phyloP scores from a whole-genome alignment of 2,888 invertebrate genomes.

The Cenopis cana region DNA sequence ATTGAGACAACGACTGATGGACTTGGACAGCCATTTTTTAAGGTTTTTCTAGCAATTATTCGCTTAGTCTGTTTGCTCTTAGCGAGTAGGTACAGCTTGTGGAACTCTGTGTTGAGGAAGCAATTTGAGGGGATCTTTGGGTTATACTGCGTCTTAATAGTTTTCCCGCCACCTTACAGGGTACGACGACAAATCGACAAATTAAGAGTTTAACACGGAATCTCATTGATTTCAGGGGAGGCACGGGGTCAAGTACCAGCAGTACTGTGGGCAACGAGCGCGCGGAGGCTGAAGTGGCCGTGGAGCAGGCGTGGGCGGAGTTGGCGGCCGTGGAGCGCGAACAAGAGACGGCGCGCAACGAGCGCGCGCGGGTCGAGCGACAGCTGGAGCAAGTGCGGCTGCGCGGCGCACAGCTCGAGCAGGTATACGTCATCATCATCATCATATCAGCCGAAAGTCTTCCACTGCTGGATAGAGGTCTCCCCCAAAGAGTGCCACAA shows the following conservation, averaged over 20 bases:
- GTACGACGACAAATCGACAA: no score
- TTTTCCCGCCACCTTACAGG: no score
- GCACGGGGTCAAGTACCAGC: slow-evolving; percentile 53
- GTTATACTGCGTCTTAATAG: no score
- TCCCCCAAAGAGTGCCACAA: no score
- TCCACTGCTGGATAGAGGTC: no score
- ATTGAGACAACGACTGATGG: slow-evolving; percentile 93
- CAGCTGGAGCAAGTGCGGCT: slow-evolving; percentile 92
- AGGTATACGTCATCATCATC: no score
- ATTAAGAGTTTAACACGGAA: no score
- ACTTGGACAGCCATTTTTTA: slow-evolving; percentile 94
- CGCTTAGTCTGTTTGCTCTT: no score
- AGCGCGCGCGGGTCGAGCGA: slow-evolving; percentile 91
- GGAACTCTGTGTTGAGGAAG: no score
- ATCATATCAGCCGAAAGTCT: no score
- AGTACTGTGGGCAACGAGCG: slow-evolving; percentile 64
- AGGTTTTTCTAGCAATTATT: slow-evolving; percentile 67
- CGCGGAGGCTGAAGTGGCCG: slow-evolving; percentile 87
- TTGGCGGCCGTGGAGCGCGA: slow-evolving; percentile 93
- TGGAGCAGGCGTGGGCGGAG: slow-evolving; percentile 94
- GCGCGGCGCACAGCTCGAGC: slow-evolving; percentile 92
- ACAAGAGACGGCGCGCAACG: slow-evolving; percentile 91
- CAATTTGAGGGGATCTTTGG: no score
- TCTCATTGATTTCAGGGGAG: slow-evolving; percentile 54
- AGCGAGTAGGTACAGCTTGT: no score